Conservation (phyloP, 2,113 vertebrate species). For the Campylomormyrus numenius region DNA sequence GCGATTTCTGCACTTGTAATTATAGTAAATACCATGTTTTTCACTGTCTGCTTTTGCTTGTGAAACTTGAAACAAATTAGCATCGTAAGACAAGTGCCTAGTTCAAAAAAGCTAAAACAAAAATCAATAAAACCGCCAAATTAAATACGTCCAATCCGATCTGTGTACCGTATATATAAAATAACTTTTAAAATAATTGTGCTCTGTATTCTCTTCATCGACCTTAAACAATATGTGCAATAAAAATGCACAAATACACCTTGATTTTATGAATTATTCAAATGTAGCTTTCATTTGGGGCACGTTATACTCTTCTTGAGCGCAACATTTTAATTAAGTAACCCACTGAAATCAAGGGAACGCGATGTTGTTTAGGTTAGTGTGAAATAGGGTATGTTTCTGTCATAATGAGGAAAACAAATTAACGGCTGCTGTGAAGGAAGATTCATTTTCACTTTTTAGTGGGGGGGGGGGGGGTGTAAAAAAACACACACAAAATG, state of each 20-base stretch:
- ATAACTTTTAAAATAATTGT: background rate
- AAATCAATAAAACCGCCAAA: background rate
- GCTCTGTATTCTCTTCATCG: background rate
- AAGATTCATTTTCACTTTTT: slow-evolving; percentile 8
- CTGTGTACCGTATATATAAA: background rate
- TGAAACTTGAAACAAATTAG: background rate
- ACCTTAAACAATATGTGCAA: background rate
- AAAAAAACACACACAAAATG: background rate
- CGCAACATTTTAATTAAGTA: slow-evolving; percentile 1
- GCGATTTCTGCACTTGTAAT: background rate
- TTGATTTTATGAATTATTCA: slow-evolving; percentile 6
- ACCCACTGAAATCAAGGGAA: background rate
- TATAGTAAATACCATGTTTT: background rate
- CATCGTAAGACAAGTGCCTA: background rate
- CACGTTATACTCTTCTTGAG: background rate
- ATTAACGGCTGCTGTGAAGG: slow-evolving; percentile 38
- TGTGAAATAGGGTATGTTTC: slow-evolving; percentile 27
- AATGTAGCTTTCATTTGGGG: background rate
- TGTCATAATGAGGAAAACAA: slow-evolving; percentile 39
- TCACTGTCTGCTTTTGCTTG: background rate
- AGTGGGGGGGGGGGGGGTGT: too few relatives aligned
- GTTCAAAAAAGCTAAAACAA: background rate
- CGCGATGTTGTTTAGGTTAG: slow-evolving; percentile 28
- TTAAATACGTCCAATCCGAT: background rate
- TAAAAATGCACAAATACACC: background rate